Evolutionary conservation across 1,140 invertebrate species (phyloP).

Genomic region (Daktulosphaira vitifoliae): DNA sequence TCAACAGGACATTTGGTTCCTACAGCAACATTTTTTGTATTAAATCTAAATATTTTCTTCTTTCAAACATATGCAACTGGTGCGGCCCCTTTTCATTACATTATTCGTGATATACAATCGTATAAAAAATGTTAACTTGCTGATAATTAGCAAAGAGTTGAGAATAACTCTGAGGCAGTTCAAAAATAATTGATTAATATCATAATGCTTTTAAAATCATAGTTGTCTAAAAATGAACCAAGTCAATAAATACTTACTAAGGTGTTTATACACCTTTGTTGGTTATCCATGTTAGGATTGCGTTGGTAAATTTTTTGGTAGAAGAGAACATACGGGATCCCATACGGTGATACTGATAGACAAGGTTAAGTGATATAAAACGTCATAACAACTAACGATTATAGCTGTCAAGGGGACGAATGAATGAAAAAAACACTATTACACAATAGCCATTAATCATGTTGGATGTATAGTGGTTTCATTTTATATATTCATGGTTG

Average conservation of each 20-base stretch:
- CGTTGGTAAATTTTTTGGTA: too few relatives aligned
- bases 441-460: slow-evolving; percentile 29
- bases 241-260: too few relatives aligned
- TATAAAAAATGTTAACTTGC: too few relatives aligned
- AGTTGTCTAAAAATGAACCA: too few relatives aligned
- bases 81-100: neutral
- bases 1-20: neutral
- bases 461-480: slow-evolving; percentile 12
- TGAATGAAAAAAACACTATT: slow-evolving; percentile 15
- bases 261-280: too few relatives aligned
- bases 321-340: neutral
- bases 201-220: too few relatives aligned
- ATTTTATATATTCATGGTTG: neutral
- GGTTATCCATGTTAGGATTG: too few relatives aligned
- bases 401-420: slow-evolving; percentile 13
- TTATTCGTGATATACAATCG: too few relatives aligned
- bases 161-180: too few relatives aligned
- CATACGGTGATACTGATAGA: slow-evolving; percentile 30
- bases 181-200: too few relatives aligned
- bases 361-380: slow-evolving; percentile 31
- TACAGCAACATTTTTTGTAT: neutral
- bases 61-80: neutral
- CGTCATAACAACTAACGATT: slow-evolving; percentile 32
- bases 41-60: slow-evolving; percentile 17
- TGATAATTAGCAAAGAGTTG: too few relatives aligned